phyloP scores from a whole-genome alignment of 2,888 invertebrate genomes.

The Aspidiotus rigidus region DNA sequence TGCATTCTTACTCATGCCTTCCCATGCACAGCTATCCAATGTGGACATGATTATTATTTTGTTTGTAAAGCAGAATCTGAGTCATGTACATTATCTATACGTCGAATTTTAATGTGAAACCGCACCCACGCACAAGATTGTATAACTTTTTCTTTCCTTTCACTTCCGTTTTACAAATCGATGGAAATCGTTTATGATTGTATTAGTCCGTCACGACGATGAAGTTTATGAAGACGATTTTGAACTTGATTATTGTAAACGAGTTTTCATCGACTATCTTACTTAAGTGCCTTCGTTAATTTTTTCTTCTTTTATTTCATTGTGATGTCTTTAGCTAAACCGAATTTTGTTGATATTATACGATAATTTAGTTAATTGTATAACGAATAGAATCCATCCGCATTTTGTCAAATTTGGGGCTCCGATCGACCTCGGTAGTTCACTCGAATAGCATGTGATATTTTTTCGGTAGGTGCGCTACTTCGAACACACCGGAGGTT shows the following conservation, averaged over 20 bases:
- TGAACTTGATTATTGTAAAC: background rate
- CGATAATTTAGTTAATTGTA: conserved; percentile 12
- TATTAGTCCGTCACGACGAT: no score
- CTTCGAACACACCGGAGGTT: background rate
- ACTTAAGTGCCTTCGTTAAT: conserved; percentile 16
- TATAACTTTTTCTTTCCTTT: no score
- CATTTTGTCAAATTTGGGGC: background rate
- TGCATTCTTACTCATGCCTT: no score
- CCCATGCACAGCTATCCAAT: no score
- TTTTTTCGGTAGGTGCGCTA: conserved; percentile 27
- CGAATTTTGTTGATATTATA: conserved; percentile 7
- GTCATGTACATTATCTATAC: no score
- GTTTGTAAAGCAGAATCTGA: no score
- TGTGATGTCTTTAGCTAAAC: conserved; percentile 28
- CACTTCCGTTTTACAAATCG: no score
- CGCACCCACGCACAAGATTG: no score
- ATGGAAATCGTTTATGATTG: no score
- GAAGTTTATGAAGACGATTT: background rate
- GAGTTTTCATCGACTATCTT: conserved; percentile 6
- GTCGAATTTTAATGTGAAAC: no score
- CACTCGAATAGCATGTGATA: conserved; percentile 26
- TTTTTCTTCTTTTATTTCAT: conserved; percentile 7
- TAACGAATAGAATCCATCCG: conserved; percentile 19
- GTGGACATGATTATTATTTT: no score
- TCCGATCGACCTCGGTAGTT: background rate